Percentiles rank a stretch among this genome's conserved stretches.
These are phyloP conservation scores for Ginglymostoma cirratum DNA, from an alignment of 2,113 vertebrate species.

Conservation along the genomic window DNA sequence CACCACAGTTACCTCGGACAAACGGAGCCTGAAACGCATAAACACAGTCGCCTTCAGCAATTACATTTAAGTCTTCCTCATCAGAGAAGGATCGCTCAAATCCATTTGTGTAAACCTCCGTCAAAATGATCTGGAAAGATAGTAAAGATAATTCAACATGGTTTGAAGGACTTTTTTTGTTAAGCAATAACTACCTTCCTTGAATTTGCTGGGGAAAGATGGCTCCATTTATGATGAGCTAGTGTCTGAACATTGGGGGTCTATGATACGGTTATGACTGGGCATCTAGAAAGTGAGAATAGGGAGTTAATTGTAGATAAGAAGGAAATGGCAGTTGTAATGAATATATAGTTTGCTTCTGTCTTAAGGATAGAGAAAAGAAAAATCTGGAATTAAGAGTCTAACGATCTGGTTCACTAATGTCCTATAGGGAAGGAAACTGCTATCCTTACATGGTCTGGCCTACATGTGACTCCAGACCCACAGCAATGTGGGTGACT, in stretches of 20 bases:
- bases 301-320: no score
- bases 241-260: neutral
- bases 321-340: no score
- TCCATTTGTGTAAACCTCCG: constrained; percentile 72
- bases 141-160: neutral
- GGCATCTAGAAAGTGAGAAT: no score
- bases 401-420: no score
- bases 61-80: constrained; percentile 69
- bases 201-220: neutral
- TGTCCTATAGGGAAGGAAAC: no score
- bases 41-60: constrained; percentile 67
- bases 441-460: no score
- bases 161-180: neutral
- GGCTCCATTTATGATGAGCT: neutral
- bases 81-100: constrained; percentile 79
- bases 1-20: constrained; percentile 45
- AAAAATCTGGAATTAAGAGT: no score
- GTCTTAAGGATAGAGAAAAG: no score
- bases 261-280: neutral
- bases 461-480: no score
- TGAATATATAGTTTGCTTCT: no score
- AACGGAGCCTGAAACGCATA: constrained; percentile 78
- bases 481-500: no score
- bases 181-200: neutral
- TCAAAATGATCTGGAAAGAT: constrained; percentile 70